phyloP scores from a whole-genome alignment of 2,888 invertebrate genomes.

The Lysandra bellargus region DNA sequence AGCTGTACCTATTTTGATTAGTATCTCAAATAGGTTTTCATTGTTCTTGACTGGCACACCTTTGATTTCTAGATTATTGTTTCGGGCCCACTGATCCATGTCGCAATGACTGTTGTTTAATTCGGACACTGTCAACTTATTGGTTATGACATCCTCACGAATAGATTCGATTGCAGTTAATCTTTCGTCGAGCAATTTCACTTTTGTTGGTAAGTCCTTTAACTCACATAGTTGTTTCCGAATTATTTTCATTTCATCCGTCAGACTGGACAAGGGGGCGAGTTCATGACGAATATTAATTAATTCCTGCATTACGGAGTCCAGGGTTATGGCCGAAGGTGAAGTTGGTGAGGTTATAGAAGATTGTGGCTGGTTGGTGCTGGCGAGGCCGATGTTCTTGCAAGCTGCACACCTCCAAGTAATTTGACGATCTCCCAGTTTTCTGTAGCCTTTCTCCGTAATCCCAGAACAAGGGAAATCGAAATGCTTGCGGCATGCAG shows the following conservation, averaged over 20 bases:
- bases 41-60: too few species aligned
- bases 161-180: too few species aligned
- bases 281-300: not conserved
- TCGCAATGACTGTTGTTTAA: too few species aligned
- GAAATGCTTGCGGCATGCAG: not conserved
- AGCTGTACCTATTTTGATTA: too few species aligned
- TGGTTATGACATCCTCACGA: too few species aligned
- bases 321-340: not conserved
- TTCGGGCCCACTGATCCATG: too few species aligned
- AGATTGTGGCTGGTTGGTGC: not conserved
- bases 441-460: not conserved
- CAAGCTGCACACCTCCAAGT: not conserved
- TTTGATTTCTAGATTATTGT: too few species aligned
- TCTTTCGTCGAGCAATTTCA: too few species aligned
- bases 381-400: not conserved
- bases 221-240: not conserved
- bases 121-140: too few species aligned
- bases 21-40: too few species aligned
- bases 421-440: not conserved
- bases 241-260: not conserved
- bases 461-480: not conserved
- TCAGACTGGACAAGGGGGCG: not conserved
- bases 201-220: not conserved
- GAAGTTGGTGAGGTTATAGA: not conserved
- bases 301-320: not conserved